Percentiles rank a stretch among this genome's conserved stretches.
phyloP scores from a whole-genome alignment of 2,888 invertebrate genomes.

The Tenthredo distinguenda region DNA sequence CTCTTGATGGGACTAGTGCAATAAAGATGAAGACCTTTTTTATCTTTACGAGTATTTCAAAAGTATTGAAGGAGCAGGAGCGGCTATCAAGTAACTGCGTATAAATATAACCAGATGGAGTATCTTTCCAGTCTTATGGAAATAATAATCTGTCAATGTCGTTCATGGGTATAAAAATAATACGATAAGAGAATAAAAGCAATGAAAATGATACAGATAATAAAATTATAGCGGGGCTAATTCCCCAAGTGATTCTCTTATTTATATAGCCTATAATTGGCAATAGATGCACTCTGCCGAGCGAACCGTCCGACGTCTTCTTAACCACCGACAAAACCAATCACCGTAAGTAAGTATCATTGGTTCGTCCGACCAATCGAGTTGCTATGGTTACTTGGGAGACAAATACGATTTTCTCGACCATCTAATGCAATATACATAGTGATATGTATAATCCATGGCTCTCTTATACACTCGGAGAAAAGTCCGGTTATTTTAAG shows the following conservation, averaged over 20 bases:
- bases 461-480: too few species aligned
- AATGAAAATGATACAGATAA: constrained; percentile 21
- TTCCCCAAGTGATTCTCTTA: constrained; percentile 45
- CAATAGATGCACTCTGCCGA: constrained; percentile 25
- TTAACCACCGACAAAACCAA: constrained; percentile 17
- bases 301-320: not conserved
- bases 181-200: not conserved
- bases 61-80: too few species aligned
- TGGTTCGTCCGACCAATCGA: not conserved
- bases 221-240: not conserved
- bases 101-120: not conserved
- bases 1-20: too few species aligned
- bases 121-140: not conserved
- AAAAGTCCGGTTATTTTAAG: too few species aligned
- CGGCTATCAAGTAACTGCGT: not conserved
- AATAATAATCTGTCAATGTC: not conserved
- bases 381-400: constrained; percentile 29
- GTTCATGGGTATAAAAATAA: constrained; percentile 1
- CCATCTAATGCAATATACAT: not conserved
- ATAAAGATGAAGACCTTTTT: too few species aligned
- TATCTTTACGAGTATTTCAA: too few species aligned
- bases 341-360: constrained; percentile 47
- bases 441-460: not conserved
- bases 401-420: not conserved
- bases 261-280: constrained; percentile 41